phyloP scores from a whole-genome alignment of 2,888 invertebrate genomes.

The Erebia palarica region DNA sequence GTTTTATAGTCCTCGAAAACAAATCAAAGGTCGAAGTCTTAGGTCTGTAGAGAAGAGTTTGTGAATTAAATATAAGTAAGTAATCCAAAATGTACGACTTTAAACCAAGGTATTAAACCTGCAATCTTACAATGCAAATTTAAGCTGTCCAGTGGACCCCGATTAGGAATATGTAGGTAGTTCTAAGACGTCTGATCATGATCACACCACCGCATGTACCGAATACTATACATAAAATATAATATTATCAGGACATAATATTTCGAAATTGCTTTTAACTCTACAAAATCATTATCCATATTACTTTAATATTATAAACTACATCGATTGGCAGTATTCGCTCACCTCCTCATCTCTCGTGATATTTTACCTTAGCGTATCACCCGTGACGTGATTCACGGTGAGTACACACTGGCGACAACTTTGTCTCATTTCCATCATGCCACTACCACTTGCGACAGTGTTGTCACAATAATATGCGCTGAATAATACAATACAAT shows the following conservation, averaged over 20 bases:
- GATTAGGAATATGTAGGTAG: too few species aligned
- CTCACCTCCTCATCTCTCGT: slow-evolving; percentile 62
- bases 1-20: neutral
- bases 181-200: slow-evolving; percentile 42
- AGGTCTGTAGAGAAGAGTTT: too few species aligned
- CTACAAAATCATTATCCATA: slow-evolving; percentile 76
- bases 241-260: slow-evolving; percentile 77
- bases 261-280: slow-evolving; percentile 69
- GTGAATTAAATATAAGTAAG: too few species aligned
- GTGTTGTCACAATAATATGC: neutral
- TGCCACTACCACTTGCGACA: neutral
- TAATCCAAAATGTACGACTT: too few species aligned
- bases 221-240: slow-evolving; percentile 74
- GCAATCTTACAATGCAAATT: too few species aligned
- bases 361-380: slow-evolving; percentile 64
- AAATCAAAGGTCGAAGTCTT: neutral
- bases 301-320: slow-evolving; percentile 70
- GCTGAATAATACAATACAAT: too few species aligned
- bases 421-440: neutral
- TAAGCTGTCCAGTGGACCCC: too few species aligned
- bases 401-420: neutral
- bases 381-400: slow-evolving; percentile 50
- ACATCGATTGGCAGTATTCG: slow-evolving; percentile 81
- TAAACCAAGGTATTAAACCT: too few species aligned
- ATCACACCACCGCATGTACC: slow-evolving; percentile 56